Evolutionary conservation across 2,113 vertebrate genomes (phyloP).

Genomic region (Oreotragus oreotragus): DNA sequence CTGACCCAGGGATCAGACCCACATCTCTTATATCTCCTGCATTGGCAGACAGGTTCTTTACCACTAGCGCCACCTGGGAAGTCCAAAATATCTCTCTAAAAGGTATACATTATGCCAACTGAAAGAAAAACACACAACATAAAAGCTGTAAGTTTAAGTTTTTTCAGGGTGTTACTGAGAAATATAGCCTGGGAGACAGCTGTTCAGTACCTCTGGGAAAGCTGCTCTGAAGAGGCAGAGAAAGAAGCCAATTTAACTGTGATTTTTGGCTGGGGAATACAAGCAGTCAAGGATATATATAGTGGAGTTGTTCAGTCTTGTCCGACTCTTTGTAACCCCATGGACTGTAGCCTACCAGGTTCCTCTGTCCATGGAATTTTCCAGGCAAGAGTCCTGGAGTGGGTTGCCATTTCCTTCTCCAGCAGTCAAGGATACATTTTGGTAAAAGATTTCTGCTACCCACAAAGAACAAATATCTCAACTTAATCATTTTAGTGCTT

Average conservation of each 20-base stretch:
- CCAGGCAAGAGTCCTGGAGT: neutral
- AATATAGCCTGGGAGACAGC: neutral
- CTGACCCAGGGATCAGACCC: neutral
- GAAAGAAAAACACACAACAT: neutral
- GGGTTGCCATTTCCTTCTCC: neutral
- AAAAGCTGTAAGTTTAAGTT: neutral
- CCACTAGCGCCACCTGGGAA: neutral
- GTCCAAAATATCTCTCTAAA: neutral
- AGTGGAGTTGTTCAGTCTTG: neutral
- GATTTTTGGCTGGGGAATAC: neutral
- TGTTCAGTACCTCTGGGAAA: neutral
- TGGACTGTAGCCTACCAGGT: neutral
- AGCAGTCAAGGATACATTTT: neutral
- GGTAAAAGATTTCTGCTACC: neutral
- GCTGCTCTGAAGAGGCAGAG: neutral
- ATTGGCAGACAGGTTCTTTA: neutral
- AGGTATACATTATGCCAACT: neutral
- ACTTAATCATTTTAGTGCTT: neutral
- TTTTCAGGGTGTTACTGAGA: neutral
- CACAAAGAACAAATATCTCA: neutral
- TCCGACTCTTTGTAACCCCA: neutral
- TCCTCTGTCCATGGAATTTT: neutral
- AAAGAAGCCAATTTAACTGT: neutral
- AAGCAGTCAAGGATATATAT: neutral
- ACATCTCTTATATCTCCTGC: neutral